These are phyloP conservation scores for Parazoanthus atlanticus DNA, from an alignment of 92 coral and sea anemone genomes.

Conservation along the genomic window DNA sequence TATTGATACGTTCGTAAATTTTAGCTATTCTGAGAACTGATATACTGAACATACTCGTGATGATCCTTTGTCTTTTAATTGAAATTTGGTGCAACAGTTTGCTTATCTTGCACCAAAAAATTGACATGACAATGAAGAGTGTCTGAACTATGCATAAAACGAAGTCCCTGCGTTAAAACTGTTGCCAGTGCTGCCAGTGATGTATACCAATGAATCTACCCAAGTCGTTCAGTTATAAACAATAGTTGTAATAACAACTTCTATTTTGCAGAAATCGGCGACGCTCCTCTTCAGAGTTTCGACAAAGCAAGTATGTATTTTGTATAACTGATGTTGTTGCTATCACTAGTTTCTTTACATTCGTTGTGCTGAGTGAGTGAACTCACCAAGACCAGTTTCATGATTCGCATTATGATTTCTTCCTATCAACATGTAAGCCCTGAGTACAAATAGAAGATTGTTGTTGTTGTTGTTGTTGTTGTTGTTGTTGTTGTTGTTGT, in stretches of 20 bases:
- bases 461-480: no score
- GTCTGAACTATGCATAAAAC: background rate
- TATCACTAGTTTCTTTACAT: background rate
- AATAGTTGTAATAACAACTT: background rate
- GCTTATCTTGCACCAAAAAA: background rate
- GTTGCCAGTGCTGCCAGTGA: no score
- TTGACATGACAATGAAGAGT: background rate
- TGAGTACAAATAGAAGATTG: no score
- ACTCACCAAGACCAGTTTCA: no score
- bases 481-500: no score
- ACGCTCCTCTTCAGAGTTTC: slow-evolving; percentile 74
- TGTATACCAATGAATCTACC: background rate
- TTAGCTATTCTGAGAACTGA: background rate
- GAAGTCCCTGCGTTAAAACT: no score
- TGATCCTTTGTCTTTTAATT: background rate
- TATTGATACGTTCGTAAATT: no score
- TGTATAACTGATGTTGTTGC: background rate
- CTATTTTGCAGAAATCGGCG: slow-evolving; percentile 67
- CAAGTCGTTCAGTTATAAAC: background rate
- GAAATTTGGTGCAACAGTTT: background rate
- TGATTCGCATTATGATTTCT: no score
- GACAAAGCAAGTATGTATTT: slow-evolving; percentile 82
- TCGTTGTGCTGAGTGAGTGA: background rate
- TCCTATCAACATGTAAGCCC: no score
- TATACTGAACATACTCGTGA: background rate